These are phyloP conservation scores for Drosophila bocki DNA, from an alignment of 1,140 invertebrate species.

Conservation along the genomic window DNA sequence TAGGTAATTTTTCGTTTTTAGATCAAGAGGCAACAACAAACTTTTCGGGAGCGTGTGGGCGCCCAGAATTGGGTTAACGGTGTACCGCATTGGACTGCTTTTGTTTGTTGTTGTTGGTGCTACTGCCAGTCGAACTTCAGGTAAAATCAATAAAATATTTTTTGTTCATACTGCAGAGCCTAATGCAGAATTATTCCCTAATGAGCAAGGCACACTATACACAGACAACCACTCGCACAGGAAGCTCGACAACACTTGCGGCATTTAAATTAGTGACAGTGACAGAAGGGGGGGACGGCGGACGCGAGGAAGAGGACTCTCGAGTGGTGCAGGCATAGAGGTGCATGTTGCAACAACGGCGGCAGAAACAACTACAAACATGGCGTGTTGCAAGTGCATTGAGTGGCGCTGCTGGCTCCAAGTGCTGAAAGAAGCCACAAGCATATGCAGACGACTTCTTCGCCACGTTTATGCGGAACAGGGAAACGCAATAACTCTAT, in stretches of 20 bases:
- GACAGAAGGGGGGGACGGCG: background rate
- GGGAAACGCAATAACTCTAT: background rate
- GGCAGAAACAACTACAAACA: slow-evolving; percentile 41
- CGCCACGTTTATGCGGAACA: slow-evolving; percentile 21
- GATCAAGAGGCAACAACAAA: slow-evolving; percentile 55
- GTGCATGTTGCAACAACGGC: slow-evolving; percentile 67
- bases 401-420: slow-evolving; percentile 60
- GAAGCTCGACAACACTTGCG: slow-evolving; percentile 75
- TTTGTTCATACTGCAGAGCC: slow-evolving; percentile 36
- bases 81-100: slow-evolving; percentile 27
- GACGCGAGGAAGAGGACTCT: slow-evolving; percentile 21
- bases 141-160: slow-evolving; percentile 68
- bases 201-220: slow-evolving; percentile 56
- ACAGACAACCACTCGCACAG: slow-evolving; percentile 47
- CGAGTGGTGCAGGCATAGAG: slow-evolving; percentile 67
- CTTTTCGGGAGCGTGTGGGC: slow-evolving; percentile 59
- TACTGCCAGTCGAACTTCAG: slow-evolving; percentile 52
- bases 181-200: slow-evolving; percentile 70
- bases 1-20: slow-evolving; percentile 64
- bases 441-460: slow-evolving; percentile 47
- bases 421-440: slow-evolving; percentile 73
- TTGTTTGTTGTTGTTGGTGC: slow-evolving; percentile 18
- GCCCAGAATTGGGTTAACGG: slow-evolving; percentile 71
- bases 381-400: slow-evolving; percentile 68
- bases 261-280: slow-evolving; percentile 71